phyloP scores from a whole-genome alignment of 2,797 vertebrate genomes.

The Leptodactylus fallax region DNA sequence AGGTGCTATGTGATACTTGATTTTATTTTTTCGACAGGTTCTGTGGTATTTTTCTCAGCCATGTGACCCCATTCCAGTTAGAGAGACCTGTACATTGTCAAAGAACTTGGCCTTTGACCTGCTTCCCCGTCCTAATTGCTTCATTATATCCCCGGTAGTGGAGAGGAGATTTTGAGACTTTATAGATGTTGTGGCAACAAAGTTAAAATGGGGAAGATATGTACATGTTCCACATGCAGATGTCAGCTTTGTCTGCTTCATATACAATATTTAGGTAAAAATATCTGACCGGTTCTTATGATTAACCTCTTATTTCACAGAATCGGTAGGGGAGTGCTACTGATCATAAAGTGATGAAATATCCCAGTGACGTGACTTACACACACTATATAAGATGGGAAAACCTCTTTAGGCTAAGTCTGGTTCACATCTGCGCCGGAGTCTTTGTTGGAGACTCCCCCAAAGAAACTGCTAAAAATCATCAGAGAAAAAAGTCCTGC shows the following conservation, averaged over 20 bases:
- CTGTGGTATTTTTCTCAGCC: constrained; percentile 50
- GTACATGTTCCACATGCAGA: constrained; percentile 15
- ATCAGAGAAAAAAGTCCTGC: too few species aligned
- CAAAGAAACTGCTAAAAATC: too few species aligned
- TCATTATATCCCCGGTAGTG: constrained; percentile 59
- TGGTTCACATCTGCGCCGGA: too few species aligned
- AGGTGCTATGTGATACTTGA: background rate
- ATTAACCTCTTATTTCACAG: too few species aligned
- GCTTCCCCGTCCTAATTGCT: constrained; percentile 57
- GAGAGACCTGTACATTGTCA: constrained; percentile 55
- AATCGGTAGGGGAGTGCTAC: too few species aligned
- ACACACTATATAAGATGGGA: too few species aligned
- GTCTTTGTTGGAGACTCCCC: too few species aligned
- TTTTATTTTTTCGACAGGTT: constrained; percentile 31
- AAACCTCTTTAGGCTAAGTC: too few species aligned
- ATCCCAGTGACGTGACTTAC: too few species aligned
- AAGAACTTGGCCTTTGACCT: constrained; percentile 59
- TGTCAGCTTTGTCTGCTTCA: background rate
- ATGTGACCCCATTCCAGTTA: constrained; percentile 59
- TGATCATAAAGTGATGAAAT: too few species aligned
- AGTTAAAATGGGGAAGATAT: constrained; percentile 27
- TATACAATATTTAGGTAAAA: background rate
- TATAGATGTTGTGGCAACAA: constrained; percentile 42
- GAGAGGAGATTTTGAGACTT: constrained; percentile 24
- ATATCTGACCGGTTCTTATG: too few species aligned